Evolutionary conservation across 2,113 vertebrate species (phyloP).

Genomic region (Ochotona princeps): DNA sequence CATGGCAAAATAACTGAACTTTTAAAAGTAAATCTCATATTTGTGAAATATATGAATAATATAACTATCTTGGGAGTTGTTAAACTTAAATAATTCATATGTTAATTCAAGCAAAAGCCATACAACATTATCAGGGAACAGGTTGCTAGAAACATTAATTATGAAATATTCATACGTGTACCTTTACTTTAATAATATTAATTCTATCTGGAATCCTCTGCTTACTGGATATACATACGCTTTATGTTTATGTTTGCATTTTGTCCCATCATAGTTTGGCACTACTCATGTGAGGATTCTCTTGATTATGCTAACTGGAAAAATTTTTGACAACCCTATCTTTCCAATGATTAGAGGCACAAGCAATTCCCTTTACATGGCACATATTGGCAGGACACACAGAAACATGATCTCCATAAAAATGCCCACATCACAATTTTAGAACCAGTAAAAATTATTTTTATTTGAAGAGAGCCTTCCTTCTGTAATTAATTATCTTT

Average conservation of each 20-base stretch:
- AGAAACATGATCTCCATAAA: neutral
- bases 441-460: neutral
- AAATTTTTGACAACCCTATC: slow-evolving; percentile 32
- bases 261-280: neutral
- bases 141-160: neutral
- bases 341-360: neutral
- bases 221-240: neutral
- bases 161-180: neutral
- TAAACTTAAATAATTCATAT: neutral
- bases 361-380: neutral
- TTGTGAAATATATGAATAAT: neutral
- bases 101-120: neutral
- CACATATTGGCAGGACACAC: neutral
- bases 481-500: neutral
- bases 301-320: slow-evolving; percentile 35
- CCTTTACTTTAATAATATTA: neutral
- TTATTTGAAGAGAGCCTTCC: neutral
- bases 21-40: neutral
- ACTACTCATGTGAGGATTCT: neutral
- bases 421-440: neutral
- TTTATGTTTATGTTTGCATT: slow-evolving; percentile 13
- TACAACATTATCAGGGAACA: neutral
- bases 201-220: neutral
- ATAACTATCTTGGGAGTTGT: neutral
- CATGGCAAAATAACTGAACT: neutral